Percentiles rank a stretch among this genome's conserved stretches.
These are phyloP conservation scores for Callipepla californica DNA, from an alignment of 2,113 vertebrate species.

Conservation along the genomic window DNA sequence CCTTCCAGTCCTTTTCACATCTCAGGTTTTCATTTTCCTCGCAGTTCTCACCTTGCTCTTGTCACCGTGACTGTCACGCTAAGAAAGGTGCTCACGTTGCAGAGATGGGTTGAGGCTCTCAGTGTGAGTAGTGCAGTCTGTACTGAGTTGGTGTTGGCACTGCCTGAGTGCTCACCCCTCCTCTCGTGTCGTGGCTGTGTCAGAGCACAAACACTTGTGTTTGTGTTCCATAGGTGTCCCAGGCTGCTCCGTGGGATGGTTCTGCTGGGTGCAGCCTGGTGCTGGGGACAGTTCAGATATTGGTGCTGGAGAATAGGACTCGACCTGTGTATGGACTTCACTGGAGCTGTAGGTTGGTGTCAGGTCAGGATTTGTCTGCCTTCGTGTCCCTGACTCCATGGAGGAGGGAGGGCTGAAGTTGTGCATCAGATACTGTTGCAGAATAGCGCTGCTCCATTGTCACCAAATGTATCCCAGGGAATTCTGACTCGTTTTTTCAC, in stretches of 20 bases:
- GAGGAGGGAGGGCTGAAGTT: not conserved
- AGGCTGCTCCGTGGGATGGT: not conserved
- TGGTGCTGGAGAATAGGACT: not conserved
- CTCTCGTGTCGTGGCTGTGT: too few relatives aligned
- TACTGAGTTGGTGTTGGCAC: too few relatives aligned
- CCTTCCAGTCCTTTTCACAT: not conserved
- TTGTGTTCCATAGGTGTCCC: not conserved
- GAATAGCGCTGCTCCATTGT: not conserved
- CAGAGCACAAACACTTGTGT: too few relatives aligned
- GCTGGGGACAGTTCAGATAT: not conserved
- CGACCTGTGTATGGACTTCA: not conserved
- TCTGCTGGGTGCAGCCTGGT: too few relatives aligned
- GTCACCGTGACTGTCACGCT: not conserved
- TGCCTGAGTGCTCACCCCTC: too few relatives aligned
- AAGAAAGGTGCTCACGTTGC: conserved; percentile 28
- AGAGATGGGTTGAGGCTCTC: not conserved
- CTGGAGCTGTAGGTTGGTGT: not conserved
- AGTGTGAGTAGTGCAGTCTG: not conserved
- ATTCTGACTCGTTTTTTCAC: not conserved
- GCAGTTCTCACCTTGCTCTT: not conserved
- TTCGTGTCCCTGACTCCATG: not conserved
- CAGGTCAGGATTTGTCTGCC: not conserved
- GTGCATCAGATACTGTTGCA: not conserved
- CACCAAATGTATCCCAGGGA: not conserved
- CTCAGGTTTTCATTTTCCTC: not conserved